These are phyloP conservation scores for Drosophila colorata DNA, from an alignment of 2,888 invertebrate species.

Conservation along the genomic window DNA sequence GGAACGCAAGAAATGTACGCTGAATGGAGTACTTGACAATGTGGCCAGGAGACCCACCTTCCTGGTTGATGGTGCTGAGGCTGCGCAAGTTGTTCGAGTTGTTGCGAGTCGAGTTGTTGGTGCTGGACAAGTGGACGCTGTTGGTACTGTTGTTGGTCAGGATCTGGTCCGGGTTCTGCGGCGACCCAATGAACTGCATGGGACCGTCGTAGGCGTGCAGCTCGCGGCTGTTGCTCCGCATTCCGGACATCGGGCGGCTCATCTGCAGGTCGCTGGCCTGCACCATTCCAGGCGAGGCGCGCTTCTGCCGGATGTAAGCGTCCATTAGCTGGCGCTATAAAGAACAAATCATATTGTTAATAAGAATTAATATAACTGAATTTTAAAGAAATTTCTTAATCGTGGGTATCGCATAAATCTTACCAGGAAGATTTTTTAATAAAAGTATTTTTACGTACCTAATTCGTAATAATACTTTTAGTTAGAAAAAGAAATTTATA, in stretches of 20 bases:
- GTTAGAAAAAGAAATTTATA: no score
- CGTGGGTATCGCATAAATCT: no score
- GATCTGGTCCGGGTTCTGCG: slow-evolving; percentile 93
- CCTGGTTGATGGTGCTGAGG: slow-evolving; percentile 75
- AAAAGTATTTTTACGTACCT: no score
- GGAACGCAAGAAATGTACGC: no score
- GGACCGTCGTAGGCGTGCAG: slow-evolving; percentile 91
- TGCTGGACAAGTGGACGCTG: slow-evolving; percentile 48
- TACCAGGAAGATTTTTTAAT: no score
- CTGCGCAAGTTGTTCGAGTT: slow-evolving; percentile 67
- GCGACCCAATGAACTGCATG: slow-evolving; percentile 93
- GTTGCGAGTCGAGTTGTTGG: slow-evolving; percentile 65
- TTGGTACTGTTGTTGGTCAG: slow-evolving; percentile 81
- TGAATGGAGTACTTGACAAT: neutral
- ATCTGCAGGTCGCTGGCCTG: slow-evolving; percentile 93
- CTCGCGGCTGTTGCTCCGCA: slow-evolving; percentile 88
- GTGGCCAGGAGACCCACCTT: slow-evolving; percentile 60
- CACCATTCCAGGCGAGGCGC: slow-evolving; percentile 94
- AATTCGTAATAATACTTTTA: no score
- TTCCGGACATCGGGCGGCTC: slow-evolving; percentile 90
- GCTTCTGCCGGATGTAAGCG: slow-evolving; percentile 94
- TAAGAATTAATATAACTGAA: no score
- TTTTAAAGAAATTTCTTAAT: no score
- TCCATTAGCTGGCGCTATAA: slow-evolving; percentile 93
- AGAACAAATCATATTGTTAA: neutral